Conservation (phyloP, 2,888 invertebrate species). For the Lasioglossum lativentre region DNA sequence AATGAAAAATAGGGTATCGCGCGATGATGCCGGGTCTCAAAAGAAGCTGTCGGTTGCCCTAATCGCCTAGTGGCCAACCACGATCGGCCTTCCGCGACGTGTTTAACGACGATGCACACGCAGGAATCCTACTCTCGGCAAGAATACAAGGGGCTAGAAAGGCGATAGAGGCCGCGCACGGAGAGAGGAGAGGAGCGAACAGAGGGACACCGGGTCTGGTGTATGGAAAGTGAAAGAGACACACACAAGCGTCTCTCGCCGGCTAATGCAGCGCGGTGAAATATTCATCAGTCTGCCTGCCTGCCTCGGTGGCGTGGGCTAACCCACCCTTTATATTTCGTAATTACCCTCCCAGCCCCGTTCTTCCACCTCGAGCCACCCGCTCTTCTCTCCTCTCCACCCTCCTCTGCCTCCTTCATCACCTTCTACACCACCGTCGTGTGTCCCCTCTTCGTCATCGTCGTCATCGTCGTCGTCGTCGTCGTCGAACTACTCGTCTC, state of each 20-base stretch:
- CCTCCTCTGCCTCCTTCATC: conserved; percentile 1
- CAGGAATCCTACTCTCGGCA: conserved; percentile 58
- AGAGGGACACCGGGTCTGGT: conserved; percentile 42
- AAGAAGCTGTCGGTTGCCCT: not conserved
- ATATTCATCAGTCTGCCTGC: conserved; percentile 83
- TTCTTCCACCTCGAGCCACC: conserved; percentile 63
- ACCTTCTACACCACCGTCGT: not conserved
- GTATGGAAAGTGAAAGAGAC: conserved; percentile 78
- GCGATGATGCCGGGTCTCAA: not conserved
- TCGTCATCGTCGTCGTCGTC: conserved; percentile 15
- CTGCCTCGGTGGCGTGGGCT: conserved; percentile 78
- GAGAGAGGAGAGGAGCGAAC: conserved; percentile 31
- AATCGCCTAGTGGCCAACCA: not conserved
- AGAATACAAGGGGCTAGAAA: conserved; percentile 59
- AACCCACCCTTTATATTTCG: conserved; percentile 83
- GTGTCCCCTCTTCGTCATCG: conserved; percentile 11
- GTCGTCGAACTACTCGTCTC: conserved; percentile 17
- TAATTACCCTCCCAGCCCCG: conserved; percentile 81
- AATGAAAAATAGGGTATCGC: not conserved
- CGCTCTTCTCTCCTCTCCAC: conserved; percentile 29
- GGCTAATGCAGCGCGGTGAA: conserved; percentile 83
- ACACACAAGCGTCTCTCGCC: conserved; percentile 78
- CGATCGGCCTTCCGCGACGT: not conserved
- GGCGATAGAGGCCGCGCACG: conserved; percentile 14
- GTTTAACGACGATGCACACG: conserved; percentile 38